A percentile compares a stretch with the other conserved stretches of the same genome.
phyloP scores from a whole-genome alignment of 2,113 vertebrate genomes.

The Phaethornis superciliosus region DNA sequence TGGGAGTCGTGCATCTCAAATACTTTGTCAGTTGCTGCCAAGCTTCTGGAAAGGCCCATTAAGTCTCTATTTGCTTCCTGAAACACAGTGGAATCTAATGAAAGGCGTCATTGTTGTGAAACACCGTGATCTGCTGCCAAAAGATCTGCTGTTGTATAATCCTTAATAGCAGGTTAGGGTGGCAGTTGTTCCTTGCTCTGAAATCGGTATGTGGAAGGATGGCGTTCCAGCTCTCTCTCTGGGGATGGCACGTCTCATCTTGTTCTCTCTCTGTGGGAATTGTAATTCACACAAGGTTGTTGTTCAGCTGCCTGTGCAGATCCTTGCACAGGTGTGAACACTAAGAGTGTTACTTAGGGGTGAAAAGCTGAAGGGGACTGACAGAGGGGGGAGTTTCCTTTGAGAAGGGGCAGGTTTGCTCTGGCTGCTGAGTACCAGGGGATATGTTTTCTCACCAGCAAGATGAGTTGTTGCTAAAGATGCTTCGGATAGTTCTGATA shows the following conservation, averaged over 20 bases:
- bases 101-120: constrained; percentile 40
- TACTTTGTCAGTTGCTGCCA: background rate
- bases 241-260: background rate
- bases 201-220: background rate
- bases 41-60: background rate
- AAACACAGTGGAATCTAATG: constrained; percentile 1
- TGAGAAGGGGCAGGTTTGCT: background rate
- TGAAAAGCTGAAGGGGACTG: background rate
- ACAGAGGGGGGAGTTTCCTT: background rate
- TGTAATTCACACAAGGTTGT: background rate
- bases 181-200: constrained; percentile 10
- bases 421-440: background rate
- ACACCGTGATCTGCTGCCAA: background rate
- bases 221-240: background rate
- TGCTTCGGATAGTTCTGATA: background rate
- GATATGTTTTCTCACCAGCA: background rate
- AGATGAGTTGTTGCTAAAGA: background rate
- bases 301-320: background rate
- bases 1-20: background rate
- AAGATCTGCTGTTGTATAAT: constrained; percentile 45
- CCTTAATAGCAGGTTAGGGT: constrained; percentile 41
- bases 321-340: background rate
- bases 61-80: background rate
- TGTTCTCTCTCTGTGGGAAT: background rate
- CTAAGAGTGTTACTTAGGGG: background rate